Base-by-base conservation (phyloP, 2,888 invertebrate species). In the Netelia virgata region DNA sequence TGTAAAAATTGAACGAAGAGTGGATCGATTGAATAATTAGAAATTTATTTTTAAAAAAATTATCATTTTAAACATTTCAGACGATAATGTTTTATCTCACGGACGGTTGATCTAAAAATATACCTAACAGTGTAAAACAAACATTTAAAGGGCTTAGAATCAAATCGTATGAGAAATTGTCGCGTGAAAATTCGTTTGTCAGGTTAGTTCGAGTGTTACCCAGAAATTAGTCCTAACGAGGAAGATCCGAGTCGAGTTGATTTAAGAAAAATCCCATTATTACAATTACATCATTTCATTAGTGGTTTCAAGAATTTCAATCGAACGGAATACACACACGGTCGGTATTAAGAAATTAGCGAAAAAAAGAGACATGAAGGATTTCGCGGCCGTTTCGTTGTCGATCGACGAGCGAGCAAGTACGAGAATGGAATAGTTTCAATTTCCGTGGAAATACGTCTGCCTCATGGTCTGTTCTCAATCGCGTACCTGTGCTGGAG, bases 371-470 rank as follows among this genome's bases (percentile, higher is more conserved):
- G n/a, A 55, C 3, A 16, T 55, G 55, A 16, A n/a, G 18, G n/a
- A 66, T 76, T 81, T 81, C 41, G 55, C 53, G 79, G 69, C 23
- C 57, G 80, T 68, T 76, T 47, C 57, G 68, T 76, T 80, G 72
- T 72, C 66, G 61, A 68, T 68, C 73, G 73, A 63, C 68, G 73
- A 81, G 63, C 61, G 68, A 80, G 63, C 69, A 28, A 50, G 59
- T 53, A 76, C 73, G 72, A 43, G 77, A 36, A 69, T 77, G 69
- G 57, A n/a, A 18, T 53, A 68, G 68, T 84, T 84, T 84, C 84
- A 76, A 84, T 84, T 84, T 80, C 84, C 84, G 73, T 55, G 73
- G 84, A 80, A 53, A 81, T 84, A 66, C 66, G 84, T 73, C 72
- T 80, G 81, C 76, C 68, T 69, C 72, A 66, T 64, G 76, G 70